Conservation (phyloP, 1,140 invertebrate genomes). For the Ditylenchus dipsaci region DNA sequence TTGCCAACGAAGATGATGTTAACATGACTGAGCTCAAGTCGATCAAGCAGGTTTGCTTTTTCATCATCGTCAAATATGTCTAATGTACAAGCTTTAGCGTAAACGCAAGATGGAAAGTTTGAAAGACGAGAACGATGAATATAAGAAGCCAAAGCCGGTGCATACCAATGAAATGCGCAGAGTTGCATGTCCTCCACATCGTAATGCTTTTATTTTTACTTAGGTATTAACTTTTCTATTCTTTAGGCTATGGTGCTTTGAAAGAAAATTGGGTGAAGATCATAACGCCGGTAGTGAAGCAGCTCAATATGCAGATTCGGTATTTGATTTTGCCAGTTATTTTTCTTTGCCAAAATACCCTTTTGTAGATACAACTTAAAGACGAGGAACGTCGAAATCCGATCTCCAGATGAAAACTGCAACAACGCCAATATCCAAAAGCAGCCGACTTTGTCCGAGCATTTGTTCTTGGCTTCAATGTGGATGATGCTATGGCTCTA, state of each 20-base stretch:
- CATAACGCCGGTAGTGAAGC: slow-evolving; percentile 88
- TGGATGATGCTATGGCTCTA: slow-evolving; percentile 90
- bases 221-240: too few species aligned
- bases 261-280: slow-evolving; percentile 96
- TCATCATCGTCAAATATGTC: too few species aligned
- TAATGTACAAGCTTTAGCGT: slow-evolving; percentile 2
- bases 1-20: slow-evolving; percentile 7
- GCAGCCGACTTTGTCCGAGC: slow-evolving; percentile 97
- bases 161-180: slow-evolving; percentile 56
- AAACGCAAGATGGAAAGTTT: background rate
- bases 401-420: slow-evolving; percentile 57
- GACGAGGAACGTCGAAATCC: slow-evolving; percentile 81
- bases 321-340: slow-evolving; percentile 7
- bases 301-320: slow-evolving; percentile 84
- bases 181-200: slow-evolving; percentile 69
- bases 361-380: slow-evolving; percentile 76
- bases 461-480: slow-evolving; percentile 90
- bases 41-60: background rate
- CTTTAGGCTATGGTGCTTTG: slow-evolving; percentile 72
- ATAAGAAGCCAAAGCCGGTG: background rate
- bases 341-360: too few species aligned
- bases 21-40: background rate
- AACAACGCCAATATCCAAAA: slow-evolving; percentile 88
- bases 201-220: slow-evolving; percentile 57
- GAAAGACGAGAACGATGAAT: background rate